Conservation (phyloP, 2,797 vertebrate species). For the Acrocephalus scirpaceus region DNA sequence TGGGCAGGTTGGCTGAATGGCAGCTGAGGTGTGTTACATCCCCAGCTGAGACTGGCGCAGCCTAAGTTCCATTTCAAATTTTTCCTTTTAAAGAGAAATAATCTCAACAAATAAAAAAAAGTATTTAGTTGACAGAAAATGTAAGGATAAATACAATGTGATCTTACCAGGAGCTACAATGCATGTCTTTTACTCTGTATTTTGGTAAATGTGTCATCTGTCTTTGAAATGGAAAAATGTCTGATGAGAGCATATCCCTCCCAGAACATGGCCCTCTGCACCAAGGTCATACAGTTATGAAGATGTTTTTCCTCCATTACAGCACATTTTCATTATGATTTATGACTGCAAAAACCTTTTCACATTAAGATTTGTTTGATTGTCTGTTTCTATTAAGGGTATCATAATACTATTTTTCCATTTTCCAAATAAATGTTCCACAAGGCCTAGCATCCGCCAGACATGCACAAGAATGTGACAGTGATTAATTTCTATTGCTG, state of each 20-base stretch:
- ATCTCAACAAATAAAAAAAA: neutral
- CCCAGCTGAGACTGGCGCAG: neutral
- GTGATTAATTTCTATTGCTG: conserved; percentile 76
- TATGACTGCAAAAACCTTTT: conserved; percentile 75
- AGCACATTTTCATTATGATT: conserved; percentile 75
- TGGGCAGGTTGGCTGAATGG: neutral
- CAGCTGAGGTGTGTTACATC: neutral
- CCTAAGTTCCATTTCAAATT: neutral
- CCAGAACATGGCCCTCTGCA: neutral
- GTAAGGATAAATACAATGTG: neutral
- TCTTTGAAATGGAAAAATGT: neutral
- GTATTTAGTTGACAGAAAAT: neutral
- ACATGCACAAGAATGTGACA: conserved; percentile 61
- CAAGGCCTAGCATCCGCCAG: conserved; percentile 20
- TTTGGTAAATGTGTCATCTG: neutral
- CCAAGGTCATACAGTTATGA: conserved; percentile 54
- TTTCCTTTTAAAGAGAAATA: neutral
- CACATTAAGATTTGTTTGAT: conserved; percentile 81
- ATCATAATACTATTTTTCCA: conserved; percentile 69
- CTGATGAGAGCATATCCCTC: neutral
- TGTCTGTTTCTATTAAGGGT: conserved; percentile 80
- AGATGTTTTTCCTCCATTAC: conserved; percentile 62
- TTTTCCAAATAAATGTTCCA: conserved; percentile 77
- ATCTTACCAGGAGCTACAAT: neutral
- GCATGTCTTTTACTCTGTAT: neutral